Conservation (phyloP, 2,888 invertebrate species). For the Catocala fraxini region DNA sequence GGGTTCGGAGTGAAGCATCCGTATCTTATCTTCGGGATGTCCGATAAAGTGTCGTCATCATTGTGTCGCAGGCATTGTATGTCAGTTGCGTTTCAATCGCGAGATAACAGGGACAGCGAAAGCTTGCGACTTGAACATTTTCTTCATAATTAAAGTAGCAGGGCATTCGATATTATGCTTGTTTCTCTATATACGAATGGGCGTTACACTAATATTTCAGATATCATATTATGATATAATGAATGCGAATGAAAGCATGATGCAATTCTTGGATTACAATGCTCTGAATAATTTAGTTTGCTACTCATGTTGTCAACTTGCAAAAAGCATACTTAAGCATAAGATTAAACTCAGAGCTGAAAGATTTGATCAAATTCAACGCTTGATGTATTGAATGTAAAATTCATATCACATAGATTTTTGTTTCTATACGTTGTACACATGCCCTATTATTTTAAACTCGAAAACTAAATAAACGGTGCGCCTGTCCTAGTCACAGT, state of each 20-base stretch:
- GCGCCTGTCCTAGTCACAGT: slow-evolving; percentile 26
- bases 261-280: too few species aligned
- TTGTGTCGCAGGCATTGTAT: slow-evolving; percentile 66
- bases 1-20: slow-evolving; percentile 60
- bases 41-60: slow-evolving; percentile 66
- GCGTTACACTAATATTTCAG: not conserved
- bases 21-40: slow-evolving; percentile 72
- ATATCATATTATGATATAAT: too few species aligned
- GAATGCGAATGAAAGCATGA: too few species aligned
- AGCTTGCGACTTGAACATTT: slow-evolving; percentile 57
- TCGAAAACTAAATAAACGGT: slow-evolving; percentile 5
- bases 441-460: slow-evolving; percentile 1
- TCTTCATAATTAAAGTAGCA: slow-evolving; percentile 13
- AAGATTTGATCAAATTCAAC: too few species aligned
- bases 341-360: too few species aligned
- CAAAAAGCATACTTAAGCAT: too few species aligned
- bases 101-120: slow-evolving; percentile 55
- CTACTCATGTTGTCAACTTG: too few species aligned
- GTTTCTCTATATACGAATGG: not conserved
- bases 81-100: slow-evolving; percentile 65
- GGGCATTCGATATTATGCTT: not conserved
- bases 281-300: too few species aligned
- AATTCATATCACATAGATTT: too few species aligned
- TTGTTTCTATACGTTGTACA: not conserved
- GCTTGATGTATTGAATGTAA: too few species aligned